Percentiles rank a stretch among this genome's conserved stretches.
These are phyloP conservation scores for Zaprionus obscuricornis DNA, from an alignment of 2,888 invertebrate genomes.

Conservation along the genomic window DNA sequence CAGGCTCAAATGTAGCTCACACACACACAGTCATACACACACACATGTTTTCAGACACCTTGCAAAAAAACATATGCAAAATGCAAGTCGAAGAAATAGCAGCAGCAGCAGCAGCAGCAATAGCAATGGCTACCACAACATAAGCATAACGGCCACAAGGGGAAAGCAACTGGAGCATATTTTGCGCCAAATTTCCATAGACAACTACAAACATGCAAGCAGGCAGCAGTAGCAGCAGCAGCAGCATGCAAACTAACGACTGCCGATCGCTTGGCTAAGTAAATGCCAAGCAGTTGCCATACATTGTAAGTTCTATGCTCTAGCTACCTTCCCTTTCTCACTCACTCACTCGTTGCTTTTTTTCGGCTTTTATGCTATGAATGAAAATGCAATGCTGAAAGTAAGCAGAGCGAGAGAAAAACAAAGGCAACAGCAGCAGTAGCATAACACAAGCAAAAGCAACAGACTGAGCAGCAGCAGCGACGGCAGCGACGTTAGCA, in stretches of 20 bases:
- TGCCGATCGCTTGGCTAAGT: slow-evolving; percentile 53
- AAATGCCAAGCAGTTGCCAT: slow-evolving; percentile 47
- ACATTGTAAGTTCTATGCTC: slow-evolving; percentile 18
- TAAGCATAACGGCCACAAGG: slow-evolving; percentile 54
- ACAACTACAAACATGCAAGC: slow-evolving; percentile 20
- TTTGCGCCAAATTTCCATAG: slow-evolving; percentile 75
- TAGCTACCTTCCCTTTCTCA: not conserved
- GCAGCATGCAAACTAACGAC: too few species aligned
- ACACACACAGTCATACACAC: slow-evolving; percentile 12
- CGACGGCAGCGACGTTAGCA: slow-evolving; percentile 29
- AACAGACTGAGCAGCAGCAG: slow-evolving; percentile 36
- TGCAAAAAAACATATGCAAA: slow-evolving; percentile 40
- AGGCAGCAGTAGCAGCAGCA: slow-evolving; percentile 4
- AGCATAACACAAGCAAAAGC: slow-evolving; percentile 54
- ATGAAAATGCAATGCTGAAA: slow-evolving; percentile 60
- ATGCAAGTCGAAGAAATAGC: slow-evolving; percentile 27
- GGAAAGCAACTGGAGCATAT: slow-evolving; percentile 65
- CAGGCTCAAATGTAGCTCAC: slow-evolving; percentile 10
- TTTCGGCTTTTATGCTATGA: slow-evolving; percentile 49
- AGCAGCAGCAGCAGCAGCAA: slow-evolving; percentile 6
- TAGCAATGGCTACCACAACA: slow-evolving; percentile 37
- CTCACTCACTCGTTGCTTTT: slow-evolving; percentile 1
- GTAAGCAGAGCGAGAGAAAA: slow-evolving; percentile 35
- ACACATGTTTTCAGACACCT: slow-evolving; percentile 11
- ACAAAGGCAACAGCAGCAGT: slow-evolving; percentile 55